Percentiles rank a stretch among this genome's conserved stretches.
Evolutionary conservation across 2,797 vertebrate species (phyloP).

Genomic region (Scomberomorus guttatus): DNA sequence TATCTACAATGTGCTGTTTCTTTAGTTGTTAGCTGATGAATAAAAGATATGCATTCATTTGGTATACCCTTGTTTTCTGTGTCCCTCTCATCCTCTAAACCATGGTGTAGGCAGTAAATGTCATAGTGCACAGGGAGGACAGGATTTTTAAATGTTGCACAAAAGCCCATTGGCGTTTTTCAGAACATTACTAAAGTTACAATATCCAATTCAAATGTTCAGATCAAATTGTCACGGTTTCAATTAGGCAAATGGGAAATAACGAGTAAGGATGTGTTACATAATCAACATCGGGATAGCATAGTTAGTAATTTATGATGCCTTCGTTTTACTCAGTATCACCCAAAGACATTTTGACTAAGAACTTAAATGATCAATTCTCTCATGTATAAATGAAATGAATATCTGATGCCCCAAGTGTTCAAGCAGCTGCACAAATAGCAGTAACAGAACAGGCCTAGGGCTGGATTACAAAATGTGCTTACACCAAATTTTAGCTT

Average conservation of each 20-base stretch:
- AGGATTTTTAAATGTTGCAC: constrained; percentile 44
- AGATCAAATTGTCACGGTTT: constrained; percentile 47
- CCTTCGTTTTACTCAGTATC: constrained; percentile 32
- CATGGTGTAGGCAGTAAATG: constrained; percentile 46
- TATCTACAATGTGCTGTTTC: constrained; percentile 80
- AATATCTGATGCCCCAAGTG: constrained; percentile 47
- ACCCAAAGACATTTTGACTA: constrained; percentile 49
- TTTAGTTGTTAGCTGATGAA: constrained; percentile 81
- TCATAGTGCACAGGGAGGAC: constrained; percentile 52
- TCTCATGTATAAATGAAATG: constrained; percentile 57
- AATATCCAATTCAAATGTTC: constrained; percentile 47
- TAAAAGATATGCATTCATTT: constrained; percentile 85
- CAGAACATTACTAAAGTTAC: constrained; percentile 39
- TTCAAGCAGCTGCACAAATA: constrained; percentile 50
- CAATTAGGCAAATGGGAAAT: constrained; percentile 52
- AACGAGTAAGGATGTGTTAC: constrained; percentile 40
- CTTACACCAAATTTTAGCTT: constrained; percentile 22
- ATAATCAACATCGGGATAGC: constrained; percentile 38
- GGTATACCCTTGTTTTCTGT: constrained; percentile 65
- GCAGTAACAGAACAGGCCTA: constrained; percentile 31
- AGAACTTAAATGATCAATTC: constrained; percentile 59
- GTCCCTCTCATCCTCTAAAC: constrained; percentile 56
- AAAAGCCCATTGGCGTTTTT: constrained; percentile 50
- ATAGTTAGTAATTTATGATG: constrained; percentile 29
- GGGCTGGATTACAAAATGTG: constrained; percentile 42